These are phyloP conservation scores for Trachythela sp. DNA, from an alignment of 64 coral and sea anemone genomes.

Conservation along the genomic window DNA sequence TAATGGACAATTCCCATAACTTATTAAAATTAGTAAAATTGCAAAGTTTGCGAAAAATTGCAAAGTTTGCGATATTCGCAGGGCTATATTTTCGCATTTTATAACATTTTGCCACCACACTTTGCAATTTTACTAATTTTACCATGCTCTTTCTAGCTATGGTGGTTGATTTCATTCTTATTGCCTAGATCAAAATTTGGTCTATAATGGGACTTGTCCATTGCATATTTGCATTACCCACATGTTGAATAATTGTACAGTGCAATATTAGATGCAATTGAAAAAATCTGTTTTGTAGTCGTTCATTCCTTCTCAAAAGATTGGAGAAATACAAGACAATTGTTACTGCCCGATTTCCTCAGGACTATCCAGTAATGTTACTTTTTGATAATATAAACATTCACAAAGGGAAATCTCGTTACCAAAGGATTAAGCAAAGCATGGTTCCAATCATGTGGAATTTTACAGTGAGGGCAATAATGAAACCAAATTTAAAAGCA, in stretches of 20 bases:
- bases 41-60: no score
- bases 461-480: background rate
- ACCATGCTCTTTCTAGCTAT: background rate
- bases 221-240: no score
- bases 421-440: background rate
- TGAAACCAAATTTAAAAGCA: no score
- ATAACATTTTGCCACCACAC: no score
- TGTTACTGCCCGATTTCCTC: background rate
- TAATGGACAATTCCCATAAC: background rate
- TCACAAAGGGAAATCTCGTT: background rate
- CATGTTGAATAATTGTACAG: no score
- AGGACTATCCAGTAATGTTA: background rate
- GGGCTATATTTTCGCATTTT: no score
- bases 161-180: background rate
- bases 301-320: background rate
- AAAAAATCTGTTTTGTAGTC: slow-evolving; percentile 12
- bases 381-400: slow-evolving; percentile 14
- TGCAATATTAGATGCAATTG: background rate
- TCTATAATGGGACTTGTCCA: no score
- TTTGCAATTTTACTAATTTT: no score
- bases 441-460: background rate
- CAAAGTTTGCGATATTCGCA: no score
- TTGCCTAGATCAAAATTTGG: no score
- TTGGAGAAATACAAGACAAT: background rate
- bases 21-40: no score